Evolutionary conservation across 2,888 invertebrate genomes (phyloP), one percentile per base, ranked within the genome.

Genomic region (Rhogogaster chlorosoma): DNA sequence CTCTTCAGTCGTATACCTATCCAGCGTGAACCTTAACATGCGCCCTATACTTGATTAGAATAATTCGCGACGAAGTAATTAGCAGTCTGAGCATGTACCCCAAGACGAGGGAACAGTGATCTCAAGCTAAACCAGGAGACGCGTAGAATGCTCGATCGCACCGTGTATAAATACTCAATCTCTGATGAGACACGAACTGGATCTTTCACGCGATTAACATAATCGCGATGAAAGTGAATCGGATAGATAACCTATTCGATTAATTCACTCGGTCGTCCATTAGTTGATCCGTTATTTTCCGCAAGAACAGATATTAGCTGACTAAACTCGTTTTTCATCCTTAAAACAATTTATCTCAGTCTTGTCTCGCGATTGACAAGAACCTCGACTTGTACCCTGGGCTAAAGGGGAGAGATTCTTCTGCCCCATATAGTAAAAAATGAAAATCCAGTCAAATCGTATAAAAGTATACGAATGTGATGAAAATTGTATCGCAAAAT

Each of bases 101-200:
- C 38, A 80, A 57, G 61, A 61, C 36, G 18, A 26, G 38, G 38
- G 38, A 29, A 29, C 80, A 64, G 6, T 18, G 80, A 61, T 61
- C 80, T 38, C 38, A 38, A 36, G 67, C 61, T 26, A 22, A 61
- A 61, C 61, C 80, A 45, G 61, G 12, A 57, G 61, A 38, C 38
- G n/a, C 18, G 9, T 61, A n/a, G 57, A 53, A 38, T 36, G n/a
- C 22, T 38, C 49, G 53, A 77, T 75, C 38, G 0, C 45, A 26
- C n/a, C 26, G 18, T 53, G 26, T 38, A 12, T 32, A 67, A 67
- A 10, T 77, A 42, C 53, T 53, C 15, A 77, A 53, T 29, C 49
- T 77, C 29, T 53, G 88, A 88, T 88, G 86, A 85, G 84, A 84
- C 87, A 71, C 32, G 64, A 64, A 78, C 78, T 18, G 38, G 42